These are phyloP conservation scores for Petrocephalus sullivani DNA, from an alignment of 2,797 vertebrate genomes.

Conservation along the genomic window DNA sequence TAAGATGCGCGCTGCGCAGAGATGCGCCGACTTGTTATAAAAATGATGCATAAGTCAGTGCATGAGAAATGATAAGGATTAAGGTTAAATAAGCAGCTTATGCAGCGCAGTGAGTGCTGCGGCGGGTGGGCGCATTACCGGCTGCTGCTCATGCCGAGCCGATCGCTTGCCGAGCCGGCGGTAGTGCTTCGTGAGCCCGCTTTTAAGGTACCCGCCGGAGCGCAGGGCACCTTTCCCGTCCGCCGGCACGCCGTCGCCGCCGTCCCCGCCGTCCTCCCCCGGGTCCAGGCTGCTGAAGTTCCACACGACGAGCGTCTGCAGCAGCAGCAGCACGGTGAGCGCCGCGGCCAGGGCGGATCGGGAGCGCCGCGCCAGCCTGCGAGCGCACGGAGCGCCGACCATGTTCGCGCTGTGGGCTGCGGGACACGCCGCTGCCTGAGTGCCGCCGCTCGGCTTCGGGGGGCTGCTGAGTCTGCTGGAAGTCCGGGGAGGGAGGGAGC, in stretches of 20 bases:
- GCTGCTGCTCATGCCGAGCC: constrained; percentile 52
- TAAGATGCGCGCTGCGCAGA: neutral
- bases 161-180: constrained; percentile 61
- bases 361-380: constrained; percentile 81
- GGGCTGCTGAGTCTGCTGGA: constrained; percentile 48
- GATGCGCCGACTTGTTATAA: neutral
- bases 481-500: constrained; percentile 19
- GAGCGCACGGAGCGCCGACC: constrained; percentile 49
- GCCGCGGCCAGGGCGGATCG: constrained; percentile 77
- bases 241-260: constrained; percentile 51
- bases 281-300: constrained; percentile 91
- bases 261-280: constrained; percentile 68
- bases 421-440: constrained; percentile 45
- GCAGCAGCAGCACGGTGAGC: constrained; percentile 73
- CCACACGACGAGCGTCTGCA: constrained; percentile 92
- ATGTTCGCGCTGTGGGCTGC: constrained; percentile 49
- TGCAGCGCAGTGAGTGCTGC: neutral
- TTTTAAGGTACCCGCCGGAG: constrained; percentile 45
- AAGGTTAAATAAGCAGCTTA: neutral
- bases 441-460: constrained; percentile 56
- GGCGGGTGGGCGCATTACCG: constrained; percentile 45
- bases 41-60: constrained; percentile 6
- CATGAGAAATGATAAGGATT: neutral
- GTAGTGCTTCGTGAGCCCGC: constrained; percentile 46
- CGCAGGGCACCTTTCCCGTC: constrained; percentile 59